Evolutionary conservation across 2,888 invertebrate species (phyloP).

Genomic region (Agrochola lota): DNA sequence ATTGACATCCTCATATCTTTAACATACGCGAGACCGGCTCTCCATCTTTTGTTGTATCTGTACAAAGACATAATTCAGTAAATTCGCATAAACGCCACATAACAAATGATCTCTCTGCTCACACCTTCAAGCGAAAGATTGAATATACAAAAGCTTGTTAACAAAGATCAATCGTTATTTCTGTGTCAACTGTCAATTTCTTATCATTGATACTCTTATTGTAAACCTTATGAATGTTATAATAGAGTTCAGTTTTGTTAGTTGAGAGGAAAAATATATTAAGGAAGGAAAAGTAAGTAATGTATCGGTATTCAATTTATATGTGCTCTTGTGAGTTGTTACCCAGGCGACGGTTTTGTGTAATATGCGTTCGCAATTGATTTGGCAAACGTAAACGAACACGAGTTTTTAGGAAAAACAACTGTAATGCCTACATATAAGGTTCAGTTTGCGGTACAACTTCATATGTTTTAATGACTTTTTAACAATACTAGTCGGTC

Average conservation of each 20-base stretch:
- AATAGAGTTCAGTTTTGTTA: conserved; percentile 16
- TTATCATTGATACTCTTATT: conserved; percentile 17
- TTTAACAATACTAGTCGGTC: too few relatives aligned
- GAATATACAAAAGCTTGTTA: conserved; percentile 62
- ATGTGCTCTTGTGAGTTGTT: conserved; percentile 20
- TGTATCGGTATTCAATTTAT: conserved; percentile 60
- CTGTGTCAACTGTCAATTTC: conserved; percentile 30
- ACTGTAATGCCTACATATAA: too few relatives aligned
- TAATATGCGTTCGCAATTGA: too few relatives aligned
- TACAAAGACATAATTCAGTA: not conserved
- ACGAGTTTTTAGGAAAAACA: too few relatives aligned
- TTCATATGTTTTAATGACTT: too few relatives aligned
- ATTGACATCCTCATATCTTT: too few relatives aligned
- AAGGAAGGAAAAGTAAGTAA: conserved; percentile 18
- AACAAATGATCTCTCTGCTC: conserved; percentile 51
- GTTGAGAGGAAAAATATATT: conserved; percentile 5
- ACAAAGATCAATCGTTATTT: conserved; percentile 63
- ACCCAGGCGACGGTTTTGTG: not conserved
- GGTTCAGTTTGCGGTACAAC: too few relatives aligned
- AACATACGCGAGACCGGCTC: not conserved
- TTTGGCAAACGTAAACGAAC: too few relatives aligned
- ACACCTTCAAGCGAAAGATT: conserved; percentile 58
- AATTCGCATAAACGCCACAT: conserved; percentile 23
- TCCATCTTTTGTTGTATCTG: not conserved
- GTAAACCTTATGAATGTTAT: not conserved